Percentiles rank a stretch among this genome's conserved stretches.
These are phyloP conservation scores for Jaculus jaculus DNA, from an alignment of 2,113 vertebrate genomes.

Conservation along the genomic window DNA sequence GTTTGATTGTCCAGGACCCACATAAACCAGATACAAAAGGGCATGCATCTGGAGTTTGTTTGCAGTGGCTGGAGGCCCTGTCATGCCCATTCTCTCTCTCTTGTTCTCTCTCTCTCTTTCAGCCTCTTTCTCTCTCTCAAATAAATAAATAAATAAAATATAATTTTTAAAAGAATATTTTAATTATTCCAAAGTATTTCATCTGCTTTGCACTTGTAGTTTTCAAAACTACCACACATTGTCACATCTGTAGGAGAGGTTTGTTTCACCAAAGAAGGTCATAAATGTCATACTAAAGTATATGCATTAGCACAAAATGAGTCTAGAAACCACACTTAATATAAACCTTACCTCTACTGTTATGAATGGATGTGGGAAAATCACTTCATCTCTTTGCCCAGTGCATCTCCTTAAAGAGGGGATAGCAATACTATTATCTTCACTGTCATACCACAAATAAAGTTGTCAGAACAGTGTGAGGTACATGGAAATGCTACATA, in stretches of 20 bases:
- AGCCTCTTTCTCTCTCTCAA: too few species aligned
- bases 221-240: background rate
- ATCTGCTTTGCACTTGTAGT: background rate
- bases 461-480: background rate
- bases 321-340: background rate
- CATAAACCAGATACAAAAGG: too few species aligned
- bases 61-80: too few species aligned
- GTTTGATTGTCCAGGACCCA: too few species aligned
- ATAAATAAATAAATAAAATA: too few species aligned
- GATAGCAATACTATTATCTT: background rate
- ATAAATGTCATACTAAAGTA: background rate
- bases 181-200: background rate
- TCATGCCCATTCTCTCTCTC: too few species aligned
- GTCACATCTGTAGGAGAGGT: background rate
- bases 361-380: background rate
- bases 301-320: background rate
- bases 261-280: constrained; percentile 17
- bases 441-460: background rate
- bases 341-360: background rate
- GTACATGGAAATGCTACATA: background rate
- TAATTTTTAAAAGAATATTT: too few species aligned
- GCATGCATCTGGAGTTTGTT: too few species aligned
- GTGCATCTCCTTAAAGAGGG: background rate
- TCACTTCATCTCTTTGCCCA: background rate
- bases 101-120: too few species aligned